Evolutionary conservation across 2,113 vertebrate genomes (phyloP).

Genomic region (Lagopus leucura): DNA sequence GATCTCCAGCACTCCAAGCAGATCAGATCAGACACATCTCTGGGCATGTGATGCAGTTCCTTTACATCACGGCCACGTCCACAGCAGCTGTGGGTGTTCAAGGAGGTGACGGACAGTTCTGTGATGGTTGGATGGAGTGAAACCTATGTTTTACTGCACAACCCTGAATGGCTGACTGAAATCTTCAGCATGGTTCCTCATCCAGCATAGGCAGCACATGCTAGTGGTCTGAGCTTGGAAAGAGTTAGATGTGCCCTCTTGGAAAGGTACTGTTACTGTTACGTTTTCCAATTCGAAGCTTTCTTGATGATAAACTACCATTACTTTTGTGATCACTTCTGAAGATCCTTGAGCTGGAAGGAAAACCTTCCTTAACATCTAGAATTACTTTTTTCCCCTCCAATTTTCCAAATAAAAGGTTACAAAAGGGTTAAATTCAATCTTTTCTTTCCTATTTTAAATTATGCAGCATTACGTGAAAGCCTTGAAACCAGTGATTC

Average conservation of each 20-base stretch:
- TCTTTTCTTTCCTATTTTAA: not conserved
- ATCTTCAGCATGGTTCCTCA: not conserved
- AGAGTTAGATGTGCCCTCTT: not conserved
- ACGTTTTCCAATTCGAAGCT: not conserved
- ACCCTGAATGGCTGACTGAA: not conserved
- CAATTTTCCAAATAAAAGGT: not conserved
- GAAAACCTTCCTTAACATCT: conserved; percentile 42
- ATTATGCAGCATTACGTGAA: not conserved
- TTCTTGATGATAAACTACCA: not conserved
- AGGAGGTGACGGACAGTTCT: not conserved
- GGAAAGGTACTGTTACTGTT: not conserved
- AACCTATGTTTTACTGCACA: not conserved
- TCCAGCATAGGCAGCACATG: not conserved
- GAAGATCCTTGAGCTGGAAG: conserved; percentile 17
- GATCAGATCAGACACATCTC: accelerated
- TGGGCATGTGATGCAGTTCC: not conserved
- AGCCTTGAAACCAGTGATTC: not conserved
- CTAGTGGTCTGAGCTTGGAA: not conserved
- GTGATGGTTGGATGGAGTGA: not conserved
- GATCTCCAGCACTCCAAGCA: accelerated
- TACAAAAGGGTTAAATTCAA: not conserved
- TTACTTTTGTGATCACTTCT: conserved; percentile 19
- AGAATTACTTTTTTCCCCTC: not conserved
- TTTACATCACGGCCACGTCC: accelerated
- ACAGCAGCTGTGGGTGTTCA: accelerated